Evolutionary conservation across 2,888 invertebrate genomes (phyloP), one percentile per base, ranked within the genome.

Genomic region (Pristionchus entomophagus): DNA sequence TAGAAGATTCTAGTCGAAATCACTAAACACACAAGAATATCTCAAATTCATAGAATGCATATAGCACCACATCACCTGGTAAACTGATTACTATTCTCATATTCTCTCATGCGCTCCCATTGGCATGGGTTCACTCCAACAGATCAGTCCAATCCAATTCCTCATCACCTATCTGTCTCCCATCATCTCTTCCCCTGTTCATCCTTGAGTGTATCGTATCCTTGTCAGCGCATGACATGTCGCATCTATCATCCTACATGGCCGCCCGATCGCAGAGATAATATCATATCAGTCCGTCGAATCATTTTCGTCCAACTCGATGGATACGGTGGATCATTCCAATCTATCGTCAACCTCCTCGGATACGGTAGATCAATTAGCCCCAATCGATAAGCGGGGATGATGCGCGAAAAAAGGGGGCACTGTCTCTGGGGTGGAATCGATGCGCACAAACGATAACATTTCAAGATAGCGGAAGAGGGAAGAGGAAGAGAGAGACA

Each of bases 391-490:
- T 35, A 73, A 19, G 29, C 35, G 35, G 32, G n/a, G n/a, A n/a
- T n/a, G n/a, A 6, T 41, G 73, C 38, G 73, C 73, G 38, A 65
- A 65, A 65, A 65, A 65, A 32, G 65, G 35, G 65, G 35, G 65
- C 65, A 62, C 26, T 14, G 10, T n/a, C n/a, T n/a, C 6, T n/a
- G 59, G n/a, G 35, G 35, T 45, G 10, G 45, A 38, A 41, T 73
- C 73, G 73, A 73, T 73, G 29, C 26, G 38, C 73, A 41, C 38
- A 73, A 73, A 73, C 73, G 73, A 73, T 73, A 73, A 73, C 73
- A 73, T 73, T 73, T 73, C 73, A 45, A 73, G 73, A 73, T 73
- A 73, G 73, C 35, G 38, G 59, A 19, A 29, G 32, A 35, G 65
- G 38, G 19, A 38, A 69, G 38, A 73, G 73, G 45, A 38, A 45